These are phyloP conservation scores for Sporophila hypoxantha DNA, from an alignment of 2,113 vertebrate species.

Conservation along the genomic window DNA sequence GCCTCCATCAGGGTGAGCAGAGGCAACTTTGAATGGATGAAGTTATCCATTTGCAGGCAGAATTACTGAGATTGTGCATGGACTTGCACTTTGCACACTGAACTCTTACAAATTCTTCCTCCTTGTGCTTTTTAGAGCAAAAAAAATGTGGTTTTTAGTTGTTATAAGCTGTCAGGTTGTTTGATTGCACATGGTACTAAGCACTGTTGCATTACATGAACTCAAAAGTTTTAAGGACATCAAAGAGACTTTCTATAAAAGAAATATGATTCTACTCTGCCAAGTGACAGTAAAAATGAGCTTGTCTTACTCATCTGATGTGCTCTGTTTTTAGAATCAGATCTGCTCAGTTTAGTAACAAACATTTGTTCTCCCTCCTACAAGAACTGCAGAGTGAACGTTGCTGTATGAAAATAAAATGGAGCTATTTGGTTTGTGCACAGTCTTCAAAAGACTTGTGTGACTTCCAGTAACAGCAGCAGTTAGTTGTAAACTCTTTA, in stretches of 20 bases:
- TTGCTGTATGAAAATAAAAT: not conserved
- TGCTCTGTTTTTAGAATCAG: slow-evolving; percentile 8
- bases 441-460: not conserved
- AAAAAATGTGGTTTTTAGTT: not conserved
- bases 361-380: slow-evolving; percentile 36
- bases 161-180: not conserved
- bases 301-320: slow-evolving; percentile 14
- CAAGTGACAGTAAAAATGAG: slow-evolving; percentile 25
- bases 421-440: not conserved
- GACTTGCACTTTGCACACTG: not conserved
- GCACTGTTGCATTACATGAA: not conserved
- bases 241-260: not conserved
- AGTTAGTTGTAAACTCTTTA: not conserved
- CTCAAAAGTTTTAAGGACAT: not conserved
- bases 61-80: not conserved
- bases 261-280: not conserved
- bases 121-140: not conserved
- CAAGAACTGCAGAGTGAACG: not conserved
- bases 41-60: not conserved
- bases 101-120: not conserved
- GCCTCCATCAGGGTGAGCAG: slow-evolving; percentile 89
- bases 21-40: accelerated
- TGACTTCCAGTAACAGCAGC: not conserved
- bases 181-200: not conserved
- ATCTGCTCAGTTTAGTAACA: slow-evolving; percentile 34